phyloP scores from a whole-genome alignment of 2,888 invertebrate genomes.

The Nipponacmea schrenckii region DNA sequence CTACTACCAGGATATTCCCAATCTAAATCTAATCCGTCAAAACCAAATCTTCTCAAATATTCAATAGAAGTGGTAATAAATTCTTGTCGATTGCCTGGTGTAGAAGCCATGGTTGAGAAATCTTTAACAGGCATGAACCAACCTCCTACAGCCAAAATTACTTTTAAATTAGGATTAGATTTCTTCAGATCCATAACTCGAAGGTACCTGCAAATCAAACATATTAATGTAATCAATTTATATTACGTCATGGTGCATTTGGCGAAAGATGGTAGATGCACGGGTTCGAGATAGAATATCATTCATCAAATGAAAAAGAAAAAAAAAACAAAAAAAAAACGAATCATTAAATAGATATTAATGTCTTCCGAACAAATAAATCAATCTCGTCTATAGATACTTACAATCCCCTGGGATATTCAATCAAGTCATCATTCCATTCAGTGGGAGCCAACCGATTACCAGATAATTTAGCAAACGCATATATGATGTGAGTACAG shows the following conservation, averaged over 20 bases:
- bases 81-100: conserved; percentile 11
- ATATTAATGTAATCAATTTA: not conserved
- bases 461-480: conserved; percentile 97
- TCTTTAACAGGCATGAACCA: conserved; percentile 88
- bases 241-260: not conserved
- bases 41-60: conserved; percentile 70
- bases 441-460: conserved; percentile 92
- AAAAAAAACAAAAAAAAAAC: too few relatives aligned
- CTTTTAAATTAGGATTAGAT: conserved; percentile 76
- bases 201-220: conserved; percentile 15
- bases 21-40: conserved; percentile 88
- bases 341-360: too few relatives aligned
- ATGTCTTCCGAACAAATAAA: too few relatives aligned
- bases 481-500: conserved; percentile 95
- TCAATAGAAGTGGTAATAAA: conserved; percentile 23
- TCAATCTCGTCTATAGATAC: not conserved
- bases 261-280: too few relatives aligned
- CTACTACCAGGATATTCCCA: conserved; percentile 84
- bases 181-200: conserved; percentile 17
- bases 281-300: too few relatives aligned
- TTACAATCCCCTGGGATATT: conserved; percentile 27
- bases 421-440: conserved; percentile 81
- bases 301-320: too few relatives aligned
- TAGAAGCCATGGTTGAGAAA: conserved; percentile 25
- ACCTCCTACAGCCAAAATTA: conserved; percentile 86